Evolutionary conservation across 2,888 invertebrate species (phyloP).

Genomic region (Steromphala cineraria): DNA sequence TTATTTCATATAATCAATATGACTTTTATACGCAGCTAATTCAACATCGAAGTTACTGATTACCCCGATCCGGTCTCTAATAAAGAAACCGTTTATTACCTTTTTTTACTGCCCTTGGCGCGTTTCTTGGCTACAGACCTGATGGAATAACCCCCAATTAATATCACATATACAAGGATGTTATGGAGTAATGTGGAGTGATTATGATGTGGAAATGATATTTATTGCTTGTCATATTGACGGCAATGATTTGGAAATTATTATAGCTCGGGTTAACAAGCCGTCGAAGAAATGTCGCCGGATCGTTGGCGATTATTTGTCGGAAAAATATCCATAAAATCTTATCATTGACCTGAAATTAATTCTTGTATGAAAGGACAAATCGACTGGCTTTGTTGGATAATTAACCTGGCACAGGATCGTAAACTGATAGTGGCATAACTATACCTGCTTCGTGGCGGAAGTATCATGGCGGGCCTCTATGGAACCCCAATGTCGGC

Average conservation of each 20-base stretch:
- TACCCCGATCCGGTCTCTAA: too few species aligned
- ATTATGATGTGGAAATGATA: constrained; percentile 7
- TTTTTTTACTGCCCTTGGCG: not conserved
- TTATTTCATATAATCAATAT: too few species aligned
- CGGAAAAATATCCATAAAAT: constrained; percentile 8
- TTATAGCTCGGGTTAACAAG: not conserved
- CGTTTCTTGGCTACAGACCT: not conserved
- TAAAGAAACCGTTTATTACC: too few species aligned
- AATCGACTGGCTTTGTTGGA: not conserved
- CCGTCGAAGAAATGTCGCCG: not conserved
- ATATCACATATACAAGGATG: not conserved
- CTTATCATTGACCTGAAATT: not conserved
- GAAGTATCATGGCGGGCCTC: constrained; percentile 3
- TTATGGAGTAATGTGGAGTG: not conserved
- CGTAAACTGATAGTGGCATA: not conserved
- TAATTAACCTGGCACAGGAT: not conserved
- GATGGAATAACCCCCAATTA: not conserved
- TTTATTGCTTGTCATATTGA: constrained; percentile 1
- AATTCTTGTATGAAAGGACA: constrained; percentile 16
- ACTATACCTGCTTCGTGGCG: not conserved
- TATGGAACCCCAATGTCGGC: not conserved
- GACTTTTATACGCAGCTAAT: too few species aligned
- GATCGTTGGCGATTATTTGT: not conserved
- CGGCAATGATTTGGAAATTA: not conserved
- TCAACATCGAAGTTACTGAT: too few species aligned